These are phyloP conservation scores for Lasioglossum lativentre DNA, from an alignment of 2,888 invertebrate species.

Conservation along the genomic window DNA sequence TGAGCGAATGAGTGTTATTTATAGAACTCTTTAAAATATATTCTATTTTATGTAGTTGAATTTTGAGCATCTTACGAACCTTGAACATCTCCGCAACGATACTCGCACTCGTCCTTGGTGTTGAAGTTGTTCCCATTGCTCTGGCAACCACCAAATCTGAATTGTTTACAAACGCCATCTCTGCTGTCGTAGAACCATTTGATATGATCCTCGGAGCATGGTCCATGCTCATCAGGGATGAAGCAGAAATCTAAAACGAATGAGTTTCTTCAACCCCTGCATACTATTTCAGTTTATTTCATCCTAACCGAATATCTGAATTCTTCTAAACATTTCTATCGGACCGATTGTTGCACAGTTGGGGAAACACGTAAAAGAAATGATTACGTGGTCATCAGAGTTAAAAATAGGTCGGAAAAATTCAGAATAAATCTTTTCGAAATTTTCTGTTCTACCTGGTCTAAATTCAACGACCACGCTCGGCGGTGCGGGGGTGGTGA, in stretches of 20 bases:
- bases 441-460: slow-evolving; percentile 75
- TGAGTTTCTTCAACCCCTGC: not conserved
- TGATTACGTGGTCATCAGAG: no score
- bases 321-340: not conserved
- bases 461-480: slow-evolving; percentile 75
- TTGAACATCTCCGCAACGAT: slow-evolving; percentile 89
- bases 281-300: not conserved
- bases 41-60: not conserved
- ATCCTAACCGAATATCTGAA: not conserved
- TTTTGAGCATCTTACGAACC: slow-evolving; percentile 80
- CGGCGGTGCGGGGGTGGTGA: slow-evolving; percentile 84
- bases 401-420: not conserved
- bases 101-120: slow-evolving; percentile 89
- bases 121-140: slow-evolving; percentile 93
- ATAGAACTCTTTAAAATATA: not conserved
- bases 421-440: not conserved
- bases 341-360: not conserved
- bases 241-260: slow-evolving; percentile 88
- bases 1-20: not conserved
- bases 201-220: slow-evolving; percentile 87
- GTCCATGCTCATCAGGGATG: slow-evolving; percentile 88
- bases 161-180: slow-evolving; percentile 91
- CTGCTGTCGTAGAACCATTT: slow-evolving; percentile 91
- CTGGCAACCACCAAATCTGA: slow-evolving; percentile 92
- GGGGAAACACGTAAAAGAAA: no score